Conservation (phyloP, 2,113 vertebrate species). For the Phainopepla nitens region DNA sequence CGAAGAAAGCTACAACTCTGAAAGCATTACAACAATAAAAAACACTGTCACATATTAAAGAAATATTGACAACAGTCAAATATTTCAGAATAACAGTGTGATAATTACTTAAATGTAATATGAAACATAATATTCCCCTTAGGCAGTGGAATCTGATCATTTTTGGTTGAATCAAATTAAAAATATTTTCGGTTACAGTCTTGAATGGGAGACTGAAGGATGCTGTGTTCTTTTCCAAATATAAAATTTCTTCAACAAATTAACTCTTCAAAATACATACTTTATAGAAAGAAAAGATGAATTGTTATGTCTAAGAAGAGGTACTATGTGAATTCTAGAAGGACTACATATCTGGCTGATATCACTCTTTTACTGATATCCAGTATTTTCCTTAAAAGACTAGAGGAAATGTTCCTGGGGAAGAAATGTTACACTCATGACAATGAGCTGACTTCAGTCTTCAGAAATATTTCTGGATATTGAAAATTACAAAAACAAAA, state of each 20-base stretch:
- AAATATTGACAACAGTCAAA: not conserved
- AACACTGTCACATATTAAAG: not conserved
- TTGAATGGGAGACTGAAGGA: not conserved
- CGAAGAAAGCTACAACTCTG: not conserved
- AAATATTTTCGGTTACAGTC: not conserved
- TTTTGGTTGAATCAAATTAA: not conserved
- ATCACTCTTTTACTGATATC: no score
- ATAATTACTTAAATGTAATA: not conserved
- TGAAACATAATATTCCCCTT: not conserved
- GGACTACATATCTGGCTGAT: not conserved
- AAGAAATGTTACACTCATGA: not conserved
- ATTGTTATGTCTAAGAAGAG: not conserved
- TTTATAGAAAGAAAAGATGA: not conserved
- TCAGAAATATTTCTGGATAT: not conserved
- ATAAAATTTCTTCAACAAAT: not conserved
- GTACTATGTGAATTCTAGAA: not conserved
- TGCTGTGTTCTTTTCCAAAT: rapidly evolving
- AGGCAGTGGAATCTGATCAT: not conserved
- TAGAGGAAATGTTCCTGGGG: not conserved
- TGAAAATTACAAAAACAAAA: not conserved
- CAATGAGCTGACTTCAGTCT: not conserved
- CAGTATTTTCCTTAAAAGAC: not conserved
- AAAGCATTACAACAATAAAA: not conserved
- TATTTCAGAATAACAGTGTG: not conserved
- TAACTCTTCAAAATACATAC: not conserved